Base-by-base conservation (phyloP, 92 coral and sea anemone genomes). In the Diadumene lineata region DNA sequence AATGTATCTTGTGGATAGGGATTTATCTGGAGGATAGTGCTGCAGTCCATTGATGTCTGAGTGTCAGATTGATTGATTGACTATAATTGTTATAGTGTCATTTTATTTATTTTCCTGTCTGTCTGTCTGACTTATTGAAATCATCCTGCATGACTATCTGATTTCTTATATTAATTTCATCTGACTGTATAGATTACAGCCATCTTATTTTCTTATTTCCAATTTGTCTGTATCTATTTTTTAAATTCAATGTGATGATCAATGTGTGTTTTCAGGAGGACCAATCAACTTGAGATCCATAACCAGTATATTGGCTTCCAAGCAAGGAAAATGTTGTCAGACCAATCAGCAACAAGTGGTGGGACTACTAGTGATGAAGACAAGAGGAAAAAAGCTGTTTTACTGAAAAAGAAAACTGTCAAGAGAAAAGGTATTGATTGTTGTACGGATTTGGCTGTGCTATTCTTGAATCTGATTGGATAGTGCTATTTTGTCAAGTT, bases 301-400 rank as follows among this genome's bases (percentile, higher is more conserved):
- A 79, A 75, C 71, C 88, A 91, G 56, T 79, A 84, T 34, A 51
- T 67, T 56, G 90, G 88, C 29, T 67, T 78, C 17, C 86, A 84
- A 68, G 50, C 80, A 62, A 70, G 85, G 31, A 83, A 56, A 65
- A 11, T 44, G 34, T 25, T 65, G 9, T 21, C 82, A 70, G 70
- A 60, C 57, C 72, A 60, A 64, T 43, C 43, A 43, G 68, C 65
- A 21, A 76, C 86, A 32, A 78, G 86, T 26, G 63, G 76, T 28
- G 84, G 62, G 60, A 81, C 85, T 34, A 85, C 84, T 23, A 87
- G 88, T 82, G 97, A 91, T 58, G 93, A 91, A 48, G 97, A 91
- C 25, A 91, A 84, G 81, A 88, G 83, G 65, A 91, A 87, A 77
- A 87, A 81, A 81, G 66, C 29, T 19, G 11, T 64, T 2, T 56